A percentile compares a stretch with the other conserved stretches of the same genome.
Conservation (phyloP, 1,140 invertebrate species). For the Bathynomus jamesi region DNA sequence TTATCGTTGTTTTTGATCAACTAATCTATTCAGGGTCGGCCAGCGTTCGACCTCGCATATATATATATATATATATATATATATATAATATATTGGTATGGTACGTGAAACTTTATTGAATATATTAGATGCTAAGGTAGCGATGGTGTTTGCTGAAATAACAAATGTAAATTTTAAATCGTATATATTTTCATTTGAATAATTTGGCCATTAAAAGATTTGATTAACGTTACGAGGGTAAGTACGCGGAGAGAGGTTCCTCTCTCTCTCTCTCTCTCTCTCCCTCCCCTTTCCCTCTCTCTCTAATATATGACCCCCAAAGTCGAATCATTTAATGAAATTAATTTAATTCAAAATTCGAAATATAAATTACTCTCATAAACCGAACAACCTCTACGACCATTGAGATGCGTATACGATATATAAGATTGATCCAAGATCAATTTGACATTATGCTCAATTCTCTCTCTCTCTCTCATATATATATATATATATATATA, state of each 20-base stretch:
- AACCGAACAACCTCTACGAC: neutral
- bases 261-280: too few species aligned
- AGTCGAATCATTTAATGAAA: neutral
- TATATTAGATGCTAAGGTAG: neutral
- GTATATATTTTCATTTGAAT: neutral
- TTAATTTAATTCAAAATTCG: neutral
- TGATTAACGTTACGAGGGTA: conserved; percentile 1
- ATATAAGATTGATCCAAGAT: too few species aligned
- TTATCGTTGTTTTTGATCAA: too few species aligned
- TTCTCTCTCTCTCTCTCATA: neutral
- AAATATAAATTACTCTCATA: neutral
- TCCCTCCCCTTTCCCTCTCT: neutral
- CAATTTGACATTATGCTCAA: too few species aligned
- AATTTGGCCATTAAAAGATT: neutral
- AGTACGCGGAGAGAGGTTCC: too few species aligned
- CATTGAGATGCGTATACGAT: neutral
- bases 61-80: neutral
- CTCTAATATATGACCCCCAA: neutral
- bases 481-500: conserved; percentile 12
- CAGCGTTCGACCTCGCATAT: too few species aligned
- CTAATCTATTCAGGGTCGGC: too few species aligned
- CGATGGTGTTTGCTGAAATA: neutral
- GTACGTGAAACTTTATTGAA: neutral
- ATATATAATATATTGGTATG: neutral
- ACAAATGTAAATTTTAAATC: too few species aligned